Evolutionary conservation across 1,140 invertebrate species (phyloP).

Genomic region (Drosophila gunungcola): DNA sequence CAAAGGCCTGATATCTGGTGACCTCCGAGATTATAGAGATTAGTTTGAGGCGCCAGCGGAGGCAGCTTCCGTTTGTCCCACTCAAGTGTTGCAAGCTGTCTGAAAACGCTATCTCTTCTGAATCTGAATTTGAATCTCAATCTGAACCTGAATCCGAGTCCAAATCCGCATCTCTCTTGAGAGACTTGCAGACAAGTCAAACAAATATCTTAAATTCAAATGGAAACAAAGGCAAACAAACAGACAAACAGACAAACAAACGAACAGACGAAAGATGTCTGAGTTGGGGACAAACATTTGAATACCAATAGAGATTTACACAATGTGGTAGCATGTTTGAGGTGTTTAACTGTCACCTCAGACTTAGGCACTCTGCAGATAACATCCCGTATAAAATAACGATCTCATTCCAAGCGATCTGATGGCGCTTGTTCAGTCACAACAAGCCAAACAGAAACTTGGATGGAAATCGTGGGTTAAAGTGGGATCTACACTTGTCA

Average conservation of each 20-base stretch:
- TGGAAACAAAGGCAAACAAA: constrained; percentile 68
- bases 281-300: constrained; percentile 45
- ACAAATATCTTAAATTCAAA: constrained; percentile 73
- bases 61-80: constrained; percentile 42
- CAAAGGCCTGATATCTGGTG: constrained; percentile 23
- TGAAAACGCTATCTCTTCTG: not conserved
- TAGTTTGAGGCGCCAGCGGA: constrained; percentile 40
- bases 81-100: constrained; percentile 40
- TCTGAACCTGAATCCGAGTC: not conserved
- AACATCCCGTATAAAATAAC: constrained; percentile 13
- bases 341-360: constrained; percentile 80
- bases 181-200: constrained; percentile 42
- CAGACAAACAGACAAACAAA: constrained; percentile 51
- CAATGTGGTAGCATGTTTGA: constrained; percentile 75
- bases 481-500: constrained; percentile 4
- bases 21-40: constrained; percentile 40
- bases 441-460: constrained; percentile 1
- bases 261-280: constrained; percentile 6
- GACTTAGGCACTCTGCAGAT: constrained; percentile 66
- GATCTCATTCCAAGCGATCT: constrained; percentile 16
- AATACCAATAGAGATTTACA: constrained; percentile 48
- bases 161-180: not conserved
- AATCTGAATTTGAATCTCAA: constrained; percentile 1
- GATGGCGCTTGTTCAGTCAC: constrained; percentile 17
- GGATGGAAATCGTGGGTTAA: not conserved